A percentile compares a stretch with the other conserved stretches of the same genome.
Conservation (phyloP, 2,113 vertebrate genomes). For the Heliornis fulica region DNA sequence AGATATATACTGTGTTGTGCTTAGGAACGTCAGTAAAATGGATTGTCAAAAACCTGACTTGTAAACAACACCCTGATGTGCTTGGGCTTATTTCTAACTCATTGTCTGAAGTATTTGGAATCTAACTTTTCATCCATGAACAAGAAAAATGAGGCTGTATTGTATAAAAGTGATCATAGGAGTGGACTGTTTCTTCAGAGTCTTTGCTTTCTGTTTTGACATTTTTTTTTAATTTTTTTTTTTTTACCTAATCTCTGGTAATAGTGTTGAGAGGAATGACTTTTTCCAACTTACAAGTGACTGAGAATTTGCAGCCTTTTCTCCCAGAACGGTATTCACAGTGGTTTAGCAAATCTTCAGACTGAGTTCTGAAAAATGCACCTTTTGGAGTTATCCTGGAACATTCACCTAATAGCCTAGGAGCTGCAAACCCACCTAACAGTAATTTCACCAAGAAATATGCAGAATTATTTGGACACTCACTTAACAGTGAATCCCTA, state of each 20-base stretch:
- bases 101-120: not conserved
- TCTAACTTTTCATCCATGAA: not conserved
- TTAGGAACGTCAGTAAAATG: not conserved
- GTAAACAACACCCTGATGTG: not conserved
- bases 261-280: not conserved
- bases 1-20: not conserved
- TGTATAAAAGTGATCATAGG: not conserved
- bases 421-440: not conserved
- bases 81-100: not conserved
- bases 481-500: not conserved
- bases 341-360: not conserved
- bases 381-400: not conserved
- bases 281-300: not conserved
- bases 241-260: not conserved
- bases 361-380: not conserved
- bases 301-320: not conserved
- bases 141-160: not conserved
- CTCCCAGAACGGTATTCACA: not conserved
- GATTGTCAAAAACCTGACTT: not conserved
- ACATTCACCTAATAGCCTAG: not conserved
- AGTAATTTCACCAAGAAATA: not conserved
- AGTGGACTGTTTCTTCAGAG: not conserved
- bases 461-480: accelerated
- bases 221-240: not conserved
- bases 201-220: not conserved